Percentiles rank a stretch among this genome's conserved stretches.
Conservation (phyloP, 2,888 invertebrate species). For the Leptopilina drosophilae region DNA sequence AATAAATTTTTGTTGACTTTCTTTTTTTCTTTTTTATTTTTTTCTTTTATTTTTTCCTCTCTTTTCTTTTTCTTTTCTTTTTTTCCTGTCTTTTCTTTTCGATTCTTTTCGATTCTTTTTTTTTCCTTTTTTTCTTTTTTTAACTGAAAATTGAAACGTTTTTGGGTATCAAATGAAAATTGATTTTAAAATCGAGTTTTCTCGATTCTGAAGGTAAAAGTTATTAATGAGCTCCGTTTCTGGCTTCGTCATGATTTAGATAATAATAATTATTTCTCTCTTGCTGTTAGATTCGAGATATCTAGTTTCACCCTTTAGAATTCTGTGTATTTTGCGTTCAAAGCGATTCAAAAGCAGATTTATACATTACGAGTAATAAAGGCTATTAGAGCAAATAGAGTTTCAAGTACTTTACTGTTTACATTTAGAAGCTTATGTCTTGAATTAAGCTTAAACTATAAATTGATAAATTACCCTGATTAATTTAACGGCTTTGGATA, state of each 20-base stretch:
- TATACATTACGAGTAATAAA: conserved; percentile 11
- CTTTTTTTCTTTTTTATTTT: no score
- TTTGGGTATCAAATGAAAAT: no score
- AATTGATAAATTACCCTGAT: background rate
- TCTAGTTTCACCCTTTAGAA: conserved; percentile 4
- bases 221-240: background rate
- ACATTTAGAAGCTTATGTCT: background rate
- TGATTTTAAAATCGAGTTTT: background rate
- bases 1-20: no score
- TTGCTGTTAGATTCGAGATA: background rate
- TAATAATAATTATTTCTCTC: background rate
- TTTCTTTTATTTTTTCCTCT: no score
- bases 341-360: background rate
- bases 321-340: background rate
- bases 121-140: no score
- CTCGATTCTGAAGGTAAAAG: background rate
- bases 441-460: background rate
- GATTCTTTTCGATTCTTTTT: no score
- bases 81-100: no score
- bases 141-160: no score
- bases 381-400: conserved; percentile 1
- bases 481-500: background rate
- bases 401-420: background rate
- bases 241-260: background rate
- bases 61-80: no score